Evolutionary conservation across 1,140 invertebrate species (phyloP).

Genomic region (Drosophila athabasca): DNA sequence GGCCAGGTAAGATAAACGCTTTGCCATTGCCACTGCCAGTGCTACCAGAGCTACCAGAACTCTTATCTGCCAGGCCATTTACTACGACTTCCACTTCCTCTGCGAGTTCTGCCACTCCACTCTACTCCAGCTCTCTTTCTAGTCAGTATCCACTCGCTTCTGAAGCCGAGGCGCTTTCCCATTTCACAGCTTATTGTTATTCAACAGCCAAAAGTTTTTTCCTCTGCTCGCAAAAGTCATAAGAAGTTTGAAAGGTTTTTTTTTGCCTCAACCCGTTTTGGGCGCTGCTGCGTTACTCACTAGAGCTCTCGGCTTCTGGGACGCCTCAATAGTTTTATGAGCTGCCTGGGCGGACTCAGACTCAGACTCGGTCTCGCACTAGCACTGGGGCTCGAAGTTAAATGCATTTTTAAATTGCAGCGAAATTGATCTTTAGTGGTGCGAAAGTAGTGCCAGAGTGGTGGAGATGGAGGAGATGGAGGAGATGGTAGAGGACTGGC

Average conservation of each 20-base stretch:
- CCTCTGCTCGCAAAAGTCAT: constrained; percentile 61
- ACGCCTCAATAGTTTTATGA: constrained; percentile 61
- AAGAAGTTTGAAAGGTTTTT: constrained; percentile 77
- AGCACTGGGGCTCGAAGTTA: constrained; percentile 29
- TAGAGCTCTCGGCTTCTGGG: constrained; percentile 28
- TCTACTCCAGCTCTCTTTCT: too few species aligned
- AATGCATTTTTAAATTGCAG: constrained; percentile 70
- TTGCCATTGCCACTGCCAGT: constrained; percentile 29
- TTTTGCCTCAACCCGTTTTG: constrained; percentile 54
- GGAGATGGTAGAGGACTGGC: constrained; percentile 20
- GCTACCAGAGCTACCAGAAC: constrained; percentile 44
- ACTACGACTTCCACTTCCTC: constrained; percentile 33
- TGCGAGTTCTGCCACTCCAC: constrained; percentile 2
- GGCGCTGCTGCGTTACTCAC: constrained; percentile 51
- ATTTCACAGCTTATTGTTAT: constrained; percentile 77
- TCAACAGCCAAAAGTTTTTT: constrained; percentile 65
- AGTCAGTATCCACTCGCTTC: not conserved
- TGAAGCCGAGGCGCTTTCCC: constrained; percentile 35
- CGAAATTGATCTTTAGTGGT: constrained; percentile 75
- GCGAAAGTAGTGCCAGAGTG: constrained; percentile 5
- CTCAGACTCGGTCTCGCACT: not conserved
- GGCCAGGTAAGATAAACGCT: constrained; percentile 44
- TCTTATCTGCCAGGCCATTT: constrained; percentile 69
- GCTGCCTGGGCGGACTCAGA: constrained; percentile 14
- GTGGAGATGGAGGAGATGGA: constrained; percentile 2